A percentile compares a stretch with the other conserved stretches of the same genome.
Conservation (phyloP, 35 echinoderm and acorn worm genomes). For the Ophiothrix spiculata region DNA sequence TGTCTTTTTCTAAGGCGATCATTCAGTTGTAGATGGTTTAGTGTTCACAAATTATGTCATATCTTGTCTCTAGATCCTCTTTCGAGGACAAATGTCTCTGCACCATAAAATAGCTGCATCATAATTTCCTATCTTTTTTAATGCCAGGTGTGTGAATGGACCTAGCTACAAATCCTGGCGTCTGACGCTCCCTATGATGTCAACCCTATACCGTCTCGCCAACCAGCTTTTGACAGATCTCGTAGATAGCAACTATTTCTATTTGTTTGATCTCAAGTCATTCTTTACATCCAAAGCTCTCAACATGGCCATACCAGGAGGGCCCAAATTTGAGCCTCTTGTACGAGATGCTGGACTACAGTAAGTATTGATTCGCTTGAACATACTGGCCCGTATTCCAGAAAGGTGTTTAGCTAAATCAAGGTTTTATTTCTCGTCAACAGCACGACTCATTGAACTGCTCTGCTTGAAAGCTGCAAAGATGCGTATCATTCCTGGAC, state of each 20-base stretch:
- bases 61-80: no score
- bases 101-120: no score
- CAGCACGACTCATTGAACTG: no score
- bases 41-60: no score
- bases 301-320: conserved; percentile 98
- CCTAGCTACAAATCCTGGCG: conserved; percentile 90
- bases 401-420: no score
- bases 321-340: conserved; percentile 98
- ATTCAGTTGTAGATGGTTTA: no score
- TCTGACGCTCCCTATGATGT: conserved; percentile 85
- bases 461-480: no score
- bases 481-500: no score
- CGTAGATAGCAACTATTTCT: conserved; percentile 95
- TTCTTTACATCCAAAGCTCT: conserved; percentile 97
- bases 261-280: conserved; percentile 98
- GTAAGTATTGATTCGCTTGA: conserved; percentile 72
- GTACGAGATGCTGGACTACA: conserved; percentile 86
- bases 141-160: conserved; percentile 72
- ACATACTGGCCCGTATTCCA: no score
- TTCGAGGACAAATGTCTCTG: no score
- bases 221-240: conserved; percentile 94
- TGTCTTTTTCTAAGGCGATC: no score
- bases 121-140: background rate
- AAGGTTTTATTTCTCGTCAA: no score
- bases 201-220: conserved; percentile 87